Conservation (phyloP, 2,888 invertebrate genomes). For the Melipona beecheii region DNA sequence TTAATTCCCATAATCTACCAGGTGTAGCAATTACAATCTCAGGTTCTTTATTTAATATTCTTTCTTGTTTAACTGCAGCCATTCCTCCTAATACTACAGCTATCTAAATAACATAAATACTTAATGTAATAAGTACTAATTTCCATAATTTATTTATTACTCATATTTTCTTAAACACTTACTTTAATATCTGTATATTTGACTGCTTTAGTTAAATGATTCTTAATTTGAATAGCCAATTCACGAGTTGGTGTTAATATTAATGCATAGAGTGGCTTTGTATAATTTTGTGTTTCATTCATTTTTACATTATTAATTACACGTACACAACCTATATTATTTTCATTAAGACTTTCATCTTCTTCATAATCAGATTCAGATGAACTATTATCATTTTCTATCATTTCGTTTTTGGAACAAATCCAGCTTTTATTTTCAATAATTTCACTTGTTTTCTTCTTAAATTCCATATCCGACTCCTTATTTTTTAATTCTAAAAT, state of each 20-base stretch:
- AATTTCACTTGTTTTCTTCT: conserved; percentile 1
- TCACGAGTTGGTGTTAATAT: conserved; percentile 98
- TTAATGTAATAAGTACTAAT: neutral
- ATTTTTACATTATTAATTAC: conserved; percentile 86
- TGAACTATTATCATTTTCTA: conserved; percentile 22
- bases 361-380: conserved; percentile 82
- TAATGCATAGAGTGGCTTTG: conserved; percentile 90
- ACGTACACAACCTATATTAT: conserved; percentile 86
- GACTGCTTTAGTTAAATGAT: conserved; percentile 92
- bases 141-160: neutral
- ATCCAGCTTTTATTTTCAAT: conserved; percentile 71
- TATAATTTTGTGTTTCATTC: conserved; percentile 74
- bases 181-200: conserved; percentile 91
- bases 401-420: conserved; percentile 41
- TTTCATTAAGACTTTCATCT: conserved; percentile 73
- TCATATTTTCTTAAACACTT: conserved; percentile 9
- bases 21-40: conserved; percentile 99
- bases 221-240: conserved; percentile 96
- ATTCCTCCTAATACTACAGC: conserved; percentile 97
- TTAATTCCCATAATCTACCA: conserved; percentile 97
- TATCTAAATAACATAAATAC: conserved; percentile 80
- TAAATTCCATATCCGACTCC: conserved; percentile 14
- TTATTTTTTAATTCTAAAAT: conserved; percentile 89
- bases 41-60: conserved; percentile 92
- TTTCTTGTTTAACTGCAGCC: conserved; percentile 96